Base-by-base conservation (phyloP, 30 jellyfish, hydroid and myxozoan genomes). In the Aurelia aurita region DNA sequence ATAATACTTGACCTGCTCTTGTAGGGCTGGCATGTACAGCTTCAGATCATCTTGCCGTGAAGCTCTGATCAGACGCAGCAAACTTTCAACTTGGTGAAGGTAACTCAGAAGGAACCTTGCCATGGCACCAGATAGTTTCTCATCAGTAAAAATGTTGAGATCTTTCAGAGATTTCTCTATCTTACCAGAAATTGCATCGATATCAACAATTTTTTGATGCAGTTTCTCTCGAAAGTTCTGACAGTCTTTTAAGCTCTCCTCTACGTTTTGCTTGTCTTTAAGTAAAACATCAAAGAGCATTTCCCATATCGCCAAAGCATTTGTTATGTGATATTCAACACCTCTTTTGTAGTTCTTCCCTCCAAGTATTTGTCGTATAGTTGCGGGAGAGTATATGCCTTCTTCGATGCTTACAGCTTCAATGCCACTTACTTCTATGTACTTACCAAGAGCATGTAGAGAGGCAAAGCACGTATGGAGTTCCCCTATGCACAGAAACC, bases 381-480 rank as follows among this genome's bases (percentile, higher is more conserved):
- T 46, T 20, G 85, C 70, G 29, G 85, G 85, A 3, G 72, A 45
- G 49, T 73, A 46, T 13, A 47, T 45, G n/a, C 77, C 85, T 20
- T 45, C 49, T 73, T 49, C 85, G 32, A 27, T 73, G 76, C 49
- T 14, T 7, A 73, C 76, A 14, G 85, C 21, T 43, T 44, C 72
- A 32, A 73, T 45, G 49, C 85, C 72, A 26, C 72, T 73, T 16
- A 1, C 85, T 49, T 73, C 85, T 55, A 22, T 46, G 26, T 73
- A 46, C 51, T 26, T 73, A 2, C 72, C 85, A 73, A 73, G 76
- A 15, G 55, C 85, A 73, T 73, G 85, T 5, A 46, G 85, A 3
- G 85, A 73, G 20, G 85, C 85, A 73, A 73, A 73, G 47, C 85
- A 73, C 51, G 85, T 49, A 43, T 69, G 80, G 23, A 69, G 62